Evolutionary conservation across 1,140 invertebrate genomes (phyloP).

Genomic region (Sycophila sp.): DNA sequence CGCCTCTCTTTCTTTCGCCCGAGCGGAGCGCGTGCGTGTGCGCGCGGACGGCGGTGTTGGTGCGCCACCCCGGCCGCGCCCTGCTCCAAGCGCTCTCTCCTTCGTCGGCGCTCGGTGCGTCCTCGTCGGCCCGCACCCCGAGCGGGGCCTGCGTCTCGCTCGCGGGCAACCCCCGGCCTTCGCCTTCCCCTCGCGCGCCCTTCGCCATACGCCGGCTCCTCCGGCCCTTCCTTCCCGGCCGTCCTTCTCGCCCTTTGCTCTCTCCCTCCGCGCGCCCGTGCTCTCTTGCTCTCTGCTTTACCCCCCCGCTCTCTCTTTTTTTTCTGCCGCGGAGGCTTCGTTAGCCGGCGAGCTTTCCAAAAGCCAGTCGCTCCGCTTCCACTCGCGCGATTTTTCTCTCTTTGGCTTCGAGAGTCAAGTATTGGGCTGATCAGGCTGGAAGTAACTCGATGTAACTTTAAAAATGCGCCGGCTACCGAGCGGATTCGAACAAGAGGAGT

Average conservation of each 20-base stretch:
- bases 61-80: constrained; percentile 42
- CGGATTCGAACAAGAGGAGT: no score
- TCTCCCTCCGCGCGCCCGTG: constrained; percentile 20
- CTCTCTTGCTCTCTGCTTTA: not conserved
- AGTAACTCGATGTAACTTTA: no score
- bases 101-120: constrained; percentile 8
- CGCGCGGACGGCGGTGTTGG: no score
- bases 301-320: constrained; percentile 15
- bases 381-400: no score
- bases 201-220: no score
- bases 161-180: no score
- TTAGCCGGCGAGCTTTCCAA: constrained; percentile 27
- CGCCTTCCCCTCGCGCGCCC: no score
- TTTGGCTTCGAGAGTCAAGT: no score
- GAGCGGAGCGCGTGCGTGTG: not conserved
- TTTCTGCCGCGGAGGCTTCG: constrained; percentile 29
- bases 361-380: constrained; percentile 15
- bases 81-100: constrained; percentile 34
- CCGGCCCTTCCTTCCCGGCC: constrained; percentile 25
- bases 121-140: no score
- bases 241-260: constrained; percentile 32
- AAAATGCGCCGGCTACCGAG: no score
- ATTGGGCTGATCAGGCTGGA: no score
- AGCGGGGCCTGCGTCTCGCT: no score
- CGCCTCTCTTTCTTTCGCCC: not conserved